These are phyloP conservation scores for Mesitornis unicolor DNA, from an alignment of 2,113 vertebrate species.

Conservation along the genomic window DNA sequence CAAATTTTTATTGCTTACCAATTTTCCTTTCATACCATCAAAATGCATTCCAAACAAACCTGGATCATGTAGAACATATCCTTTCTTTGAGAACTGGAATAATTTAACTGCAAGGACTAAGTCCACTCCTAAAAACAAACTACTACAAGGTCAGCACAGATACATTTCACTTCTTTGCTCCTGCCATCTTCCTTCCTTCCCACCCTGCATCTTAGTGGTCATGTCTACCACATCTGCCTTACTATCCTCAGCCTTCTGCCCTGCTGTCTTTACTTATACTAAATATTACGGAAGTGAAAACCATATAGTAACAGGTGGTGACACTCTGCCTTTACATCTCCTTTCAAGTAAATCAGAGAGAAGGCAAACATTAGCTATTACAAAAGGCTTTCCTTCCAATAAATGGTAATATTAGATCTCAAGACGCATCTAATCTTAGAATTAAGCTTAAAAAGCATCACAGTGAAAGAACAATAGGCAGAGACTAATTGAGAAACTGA, in stretches of 20 bases:
- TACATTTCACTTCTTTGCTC: not conserved
- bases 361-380: not conserved
- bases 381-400: not conserved
- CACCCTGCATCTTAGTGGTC: not conserved
- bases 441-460: not conserved
- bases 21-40: not conserved
- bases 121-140: not conserved
- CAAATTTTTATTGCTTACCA: not conserved
- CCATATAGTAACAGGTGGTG: not conserved
- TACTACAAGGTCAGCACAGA: not conserved
- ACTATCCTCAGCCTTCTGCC: not conserved
- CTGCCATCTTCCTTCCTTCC: not conserved
- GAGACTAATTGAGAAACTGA: not conserved
- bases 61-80: not conserved
- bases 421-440: not conserved
- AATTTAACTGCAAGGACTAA: not conserved
- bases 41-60: not conserved
- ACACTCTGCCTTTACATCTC: not conserved
- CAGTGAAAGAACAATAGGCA: not conserved
- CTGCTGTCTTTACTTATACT: not conserved
- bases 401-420: not conserved
- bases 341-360: not conserved
- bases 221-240: not conserved
- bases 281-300: not conserved
- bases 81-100: not conserved